Percentiles rank a stretch among this genome's conserved stretches.
These are phyloP conservation scores for Montipora capricornis DNA, from an alignment of 64 coral and sea anemone genomes.

Conservation along the genomic window DNA sequence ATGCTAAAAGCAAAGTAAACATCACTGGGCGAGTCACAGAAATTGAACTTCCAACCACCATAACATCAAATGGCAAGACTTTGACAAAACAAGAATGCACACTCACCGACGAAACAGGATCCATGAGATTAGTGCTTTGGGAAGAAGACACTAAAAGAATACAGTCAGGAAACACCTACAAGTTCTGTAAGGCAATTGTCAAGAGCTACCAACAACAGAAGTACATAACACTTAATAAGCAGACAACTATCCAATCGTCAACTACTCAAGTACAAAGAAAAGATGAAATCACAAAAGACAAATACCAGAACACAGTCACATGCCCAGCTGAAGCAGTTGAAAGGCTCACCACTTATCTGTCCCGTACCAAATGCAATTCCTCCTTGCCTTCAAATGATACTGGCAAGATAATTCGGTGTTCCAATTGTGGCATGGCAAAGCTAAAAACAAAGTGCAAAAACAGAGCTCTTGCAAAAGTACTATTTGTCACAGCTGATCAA, in stretches of 20 bases:
- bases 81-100: slow-evolving; percentile 60
- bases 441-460: neutral
- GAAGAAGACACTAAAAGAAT: slow-evolving; percentile 50
- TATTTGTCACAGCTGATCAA: slow-evolving; percentile 49
- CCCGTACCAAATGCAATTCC: slow-evolving; percentile 57
- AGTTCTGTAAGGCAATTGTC: neutral
- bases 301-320: slow-evolving; percentile 50
- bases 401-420: slow-evolving; percentile 57
- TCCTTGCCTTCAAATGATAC: slow-evolving; percentile 34
- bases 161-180: neutral
- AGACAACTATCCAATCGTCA: slow-evolving; percentile 55
- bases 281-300: slow-evolving; percentile 47
- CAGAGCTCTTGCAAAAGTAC: slow-evolving; percentile 45
- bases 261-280: slow-evolving; percentile 61
- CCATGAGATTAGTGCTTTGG: slow-evolving; percentile 83
- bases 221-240: slow-evolving; percentile 77
- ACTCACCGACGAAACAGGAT: slow-evolving; percentile 71
- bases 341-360: neutral
- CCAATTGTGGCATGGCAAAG: slow-evolving; percentile 54
- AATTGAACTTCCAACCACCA: slow-evolving; percentile 49
- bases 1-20: slow-evolving; percentile 72
- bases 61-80: slow-evolving; percentile 64
- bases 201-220: slow-evolving; percentile 36
- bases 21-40: slow-evolving; percentile 69
- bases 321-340: slow-evolving; percentile 32